phyloP scores from a whole-genome alignment of 1,140 invertebrate genomes.

The Eumeta japonica region DNA sequence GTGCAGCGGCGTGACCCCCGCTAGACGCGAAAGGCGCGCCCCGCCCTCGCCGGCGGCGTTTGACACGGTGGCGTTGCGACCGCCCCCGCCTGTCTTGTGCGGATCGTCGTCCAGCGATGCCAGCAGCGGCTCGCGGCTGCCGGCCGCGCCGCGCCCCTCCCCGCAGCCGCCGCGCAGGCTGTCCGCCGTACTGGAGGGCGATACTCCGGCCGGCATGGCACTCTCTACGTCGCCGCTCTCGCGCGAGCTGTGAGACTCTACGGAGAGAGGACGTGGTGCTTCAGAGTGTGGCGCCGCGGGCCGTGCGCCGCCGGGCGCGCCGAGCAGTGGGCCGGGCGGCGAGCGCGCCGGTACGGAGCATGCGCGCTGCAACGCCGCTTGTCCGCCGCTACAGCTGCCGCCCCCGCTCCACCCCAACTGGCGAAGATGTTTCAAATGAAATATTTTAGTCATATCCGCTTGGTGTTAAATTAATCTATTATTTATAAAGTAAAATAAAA shows the following conservation, averaged over 20 bases:
- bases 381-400: constrained; percentile 6
- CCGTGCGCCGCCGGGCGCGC: constrained; percentile 9
- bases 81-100: constrained; percentile 20
- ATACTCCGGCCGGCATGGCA: no score
- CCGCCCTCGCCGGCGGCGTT: constrained; percentile 23
- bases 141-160: constrained; percentile 15
- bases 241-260: not conserved
- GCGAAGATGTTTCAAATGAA: no score
- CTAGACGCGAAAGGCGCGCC: constrained; percentile 36
- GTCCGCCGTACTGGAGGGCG: no score
- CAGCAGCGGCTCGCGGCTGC: constrained; percentile 38
- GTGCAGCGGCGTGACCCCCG: constrained; percentile 45
- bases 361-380: constrained; percentile 37
- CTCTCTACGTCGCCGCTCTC: no score
- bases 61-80: not conserved
- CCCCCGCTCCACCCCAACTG: constrained; percentile 14
- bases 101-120: constrained; percentile 43
- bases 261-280: not conserved
- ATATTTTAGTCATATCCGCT: not conserved
- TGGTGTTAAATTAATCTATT: not conserved
- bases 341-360: constrained; percentile 33
- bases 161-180: constrained; percentile 15
- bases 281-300: not conserved
- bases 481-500: not conserved
- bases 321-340: constrained; percentile 9